Percentiles rank a stretch among this genome's conserved stretches.
Conservation (phyloP, 2,797 vertebrate genomes). For the Remorina albescens region DNA sequence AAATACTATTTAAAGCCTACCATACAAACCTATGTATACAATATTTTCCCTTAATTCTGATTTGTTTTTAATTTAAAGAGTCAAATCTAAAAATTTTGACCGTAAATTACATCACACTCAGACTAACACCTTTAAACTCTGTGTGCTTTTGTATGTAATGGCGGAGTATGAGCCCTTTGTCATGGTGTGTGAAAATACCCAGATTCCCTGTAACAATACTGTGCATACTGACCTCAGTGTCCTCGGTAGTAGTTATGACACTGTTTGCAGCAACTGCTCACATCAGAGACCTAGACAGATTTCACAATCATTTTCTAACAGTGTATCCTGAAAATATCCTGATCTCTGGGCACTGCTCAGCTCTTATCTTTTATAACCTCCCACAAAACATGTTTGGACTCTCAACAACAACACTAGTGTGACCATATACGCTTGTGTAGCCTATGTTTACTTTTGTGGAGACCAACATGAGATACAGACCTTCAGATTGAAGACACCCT, state of each 20-base stretch:
- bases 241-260: neutral
- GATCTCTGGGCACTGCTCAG: conserved; percentile 10
- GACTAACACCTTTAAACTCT: neutral
- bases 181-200: neutral
- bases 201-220: conserved; percentile 3
- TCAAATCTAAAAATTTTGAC: neutral
- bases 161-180: neutral
- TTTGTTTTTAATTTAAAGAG: neutral
- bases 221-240: neutral
- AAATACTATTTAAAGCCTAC: neutral
- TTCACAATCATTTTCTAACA: conserved; percentile 38
- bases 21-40: neutral
- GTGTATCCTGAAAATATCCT: conserved; percentile 19
- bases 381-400: conserved; percentile 53
- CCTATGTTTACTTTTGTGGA: conserved; percentile 13
- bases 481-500: neutral
- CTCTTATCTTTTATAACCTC: conserved; percentile 45
- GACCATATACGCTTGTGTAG: neutral
- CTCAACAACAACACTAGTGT: conserved; percentile 14
- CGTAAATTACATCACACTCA: neutral
- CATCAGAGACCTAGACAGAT: neutral
- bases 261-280: conserved; percentile 31
- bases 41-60: neutral
- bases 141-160: neutral
- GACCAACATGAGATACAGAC: neutral